Base-by-base conservation (phyloP, 2,888 invertebrate genomes). In the Odontomyia ornata region DNA sequence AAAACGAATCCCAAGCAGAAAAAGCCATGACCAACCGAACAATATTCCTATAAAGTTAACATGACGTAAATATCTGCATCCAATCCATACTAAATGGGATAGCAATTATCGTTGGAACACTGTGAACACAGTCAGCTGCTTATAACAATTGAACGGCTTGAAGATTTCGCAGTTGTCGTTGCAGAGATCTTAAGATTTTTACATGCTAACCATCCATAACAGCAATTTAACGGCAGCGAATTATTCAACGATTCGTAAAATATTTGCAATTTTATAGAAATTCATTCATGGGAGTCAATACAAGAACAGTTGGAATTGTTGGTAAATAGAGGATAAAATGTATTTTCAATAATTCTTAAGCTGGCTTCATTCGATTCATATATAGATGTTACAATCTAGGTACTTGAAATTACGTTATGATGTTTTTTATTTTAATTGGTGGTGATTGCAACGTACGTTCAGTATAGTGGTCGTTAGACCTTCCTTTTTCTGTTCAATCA, bases 181-280 rank as follows among this genome's bases (percentile, higher is more conserved):
- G 60, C 52, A 60, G 23, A 60, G 23, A 60, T 60, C 21, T 5
- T 23, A 60, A 4, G 25, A 21, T 18, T 52, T 52, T 4, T 52
- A 15, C 52, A 52, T 60, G 25, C 52, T 47, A 71, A 25, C 71
- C 71, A 71, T 47, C 71, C 71, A 27, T 71, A 27, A 52, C 47
- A 46, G 25, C 71, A 47, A 71, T 71, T 71, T 52, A 47, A 71
- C 71, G 52, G 71, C 47, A 28, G 71, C 67, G 67, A 43, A 71
- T 47, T 52, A 25, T 11, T 47, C 71, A 71, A 27, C 47, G 71
- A 47, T 28, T 47, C 27, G 52, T 71, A 28, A 47, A 71, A 71
- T 71, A 13, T 36, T 18, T 52, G 18, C 18, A 4, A 52, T 52
- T 4, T 52, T 52, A 52, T 52, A 15, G 15, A 15, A 4, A 52